Evolutionary conservation across 2,797 vertebrate genomes (phyloP).

Genomic region (Phrynocephalus vlangalii): DNA sequence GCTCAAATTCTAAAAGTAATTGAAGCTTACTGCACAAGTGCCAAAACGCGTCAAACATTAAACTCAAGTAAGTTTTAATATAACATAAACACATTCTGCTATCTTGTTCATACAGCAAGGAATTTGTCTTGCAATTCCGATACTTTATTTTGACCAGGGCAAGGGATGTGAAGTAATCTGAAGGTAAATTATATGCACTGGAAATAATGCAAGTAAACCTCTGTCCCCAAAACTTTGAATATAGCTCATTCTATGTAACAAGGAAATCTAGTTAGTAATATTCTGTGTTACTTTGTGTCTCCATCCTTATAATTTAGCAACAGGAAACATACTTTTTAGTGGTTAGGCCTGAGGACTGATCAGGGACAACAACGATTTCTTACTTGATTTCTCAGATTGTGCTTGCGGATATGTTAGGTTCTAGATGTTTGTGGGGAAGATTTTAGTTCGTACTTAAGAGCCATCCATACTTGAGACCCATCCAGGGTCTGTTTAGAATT

Average conservation of each 20-base stretch:
- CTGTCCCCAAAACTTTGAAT: background rate
- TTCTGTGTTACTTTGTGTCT: background rate
- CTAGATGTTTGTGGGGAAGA: background rate
- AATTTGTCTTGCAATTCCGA: background rate
- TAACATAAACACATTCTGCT: slow-evolving; percentile 27
- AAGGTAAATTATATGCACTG: background rate
- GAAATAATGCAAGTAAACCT: background rate
- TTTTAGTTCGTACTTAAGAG: background rate
- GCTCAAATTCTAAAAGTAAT: slow-evolving; percentile 99
- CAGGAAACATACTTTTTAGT: too few relatives aligned
- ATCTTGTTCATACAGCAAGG: background rate
- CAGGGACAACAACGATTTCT: background rate
- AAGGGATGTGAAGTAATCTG: background rate
- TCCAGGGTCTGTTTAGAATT: background rate
- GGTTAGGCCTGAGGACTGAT: background rate
- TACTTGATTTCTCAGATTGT: background rate
- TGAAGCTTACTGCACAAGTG: slow-evolving; percentile 98
- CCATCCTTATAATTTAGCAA: background rate
- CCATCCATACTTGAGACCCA: too few relatives aligned
- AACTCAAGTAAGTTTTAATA: slow-evolving; percentile 93
- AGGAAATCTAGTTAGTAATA: background rate
- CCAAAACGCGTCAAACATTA: slow-evolving; percentile 97
- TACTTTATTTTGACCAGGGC: background rate
- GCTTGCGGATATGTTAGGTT: background rate
- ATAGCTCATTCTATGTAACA: background rate